Evolutionary conservation across 2,888 invertebrate species (phyloP), one percentile per base, ranked within the genome.

Genomic region (Chrysodeixis includens): DNA sequence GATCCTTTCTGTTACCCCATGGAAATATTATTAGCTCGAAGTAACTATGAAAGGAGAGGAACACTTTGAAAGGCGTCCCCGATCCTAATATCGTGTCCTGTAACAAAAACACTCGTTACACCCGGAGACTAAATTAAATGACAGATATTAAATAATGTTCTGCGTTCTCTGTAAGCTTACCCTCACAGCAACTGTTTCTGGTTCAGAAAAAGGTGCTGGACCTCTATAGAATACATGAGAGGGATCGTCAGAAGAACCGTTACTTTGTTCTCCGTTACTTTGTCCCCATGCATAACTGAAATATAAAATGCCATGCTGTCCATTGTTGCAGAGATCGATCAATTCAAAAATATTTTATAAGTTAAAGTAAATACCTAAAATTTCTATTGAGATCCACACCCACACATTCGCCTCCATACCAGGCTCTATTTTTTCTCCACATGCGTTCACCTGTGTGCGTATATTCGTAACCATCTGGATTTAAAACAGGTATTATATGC

Each of bases 401-500:
- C 0, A 96, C 95, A 83, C 97, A 97, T 3, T 96, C 94, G 49
- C 96, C 96, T 0, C 93, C 93, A 60, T 96, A 95, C 52, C 92
- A 93, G 0, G 93, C 93, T 56, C 97, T 94, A 84, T 97, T 98
- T 85, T 98, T 98, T 60, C 98, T 95, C 98, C 98, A 99, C 86
- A 98, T 93, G 35, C 98, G 95, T 84, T 98, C 97, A n/a, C 94
- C 95, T 0, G 96, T 96, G 87, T 98, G 98, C 0, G 98, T 96
- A 87, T 97, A 97, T 85, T 98, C 98, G 87, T 99, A 99, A n/a
- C 99, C 98, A 87, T 99, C 98, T 18, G 98, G 98, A 92, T 98
- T 98, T 64, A 97, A 92, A 16, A 98, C 96, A 1, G 98, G 97
- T 49, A 97, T 95, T 69, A 98, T 95, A 84, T 97, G 96, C 96